Evolutionary conservation across 2,113 vertebrate species (phyloP).

Genomic region (Takifugu bimaculatus): DNA sequence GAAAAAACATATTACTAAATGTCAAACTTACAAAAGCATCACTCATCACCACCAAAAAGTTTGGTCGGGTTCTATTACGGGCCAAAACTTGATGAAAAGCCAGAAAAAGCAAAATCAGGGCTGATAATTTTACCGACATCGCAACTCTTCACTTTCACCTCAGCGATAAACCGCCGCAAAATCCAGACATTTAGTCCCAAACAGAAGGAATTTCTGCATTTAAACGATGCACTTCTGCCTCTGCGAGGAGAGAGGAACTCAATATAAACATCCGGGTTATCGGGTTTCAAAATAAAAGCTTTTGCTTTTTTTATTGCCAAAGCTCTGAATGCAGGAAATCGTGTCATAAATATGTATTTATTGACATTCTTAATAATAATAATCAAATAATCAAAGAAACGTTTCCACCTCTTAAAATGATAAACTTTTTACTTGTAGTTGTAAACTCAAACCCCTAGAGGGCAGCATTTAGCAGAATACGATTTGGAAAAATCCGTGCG

Average conservation of each 20-base stretch:
- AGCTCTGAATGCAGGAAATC: no score
- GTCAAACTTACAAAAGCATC: slow-evolving; percentile 86
- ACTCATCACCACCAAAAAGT: slow-evolving; percentile 83
- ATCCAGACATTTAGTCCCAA: not conserved
- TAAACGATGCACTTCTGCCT: no score
- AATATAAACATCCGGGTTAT: not conserved
- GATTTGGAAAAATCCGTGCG: no score
- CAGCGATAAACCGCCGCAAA: not conserved
- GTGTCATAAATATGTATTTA: no score
- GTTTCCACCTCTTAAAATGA: no score
- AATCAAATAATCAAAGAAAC: no score
- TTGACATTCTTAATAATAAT: no score
- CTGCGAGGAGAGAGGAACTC: not conserved
- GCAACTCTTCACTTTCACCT: not conserved
- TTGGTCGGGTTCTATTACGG: slow-evolving; percentile 58
- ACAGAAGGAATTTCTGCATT: not conserved
- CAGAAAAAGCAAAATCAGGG: slow-evolving; percentile 27
- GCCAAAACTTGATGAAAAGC: slow-evolving; percentile 15
- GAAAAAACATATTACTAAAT: not conserved
- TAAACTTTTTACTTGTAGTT: slow-evolving; percentile 8
- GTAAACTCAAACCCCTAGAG: not conserved
- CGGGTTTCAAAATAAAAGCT: slow-evolving; percentile 4
- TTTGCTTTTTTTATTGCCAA: not conserved
- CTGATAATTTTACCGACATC: slow-evolving; percentile 12
- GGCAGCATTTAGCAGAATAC: not conserved